Conservation (phyloP, 2,113 vertebrate genomes). For the Pelusios castaneus region DNA sequence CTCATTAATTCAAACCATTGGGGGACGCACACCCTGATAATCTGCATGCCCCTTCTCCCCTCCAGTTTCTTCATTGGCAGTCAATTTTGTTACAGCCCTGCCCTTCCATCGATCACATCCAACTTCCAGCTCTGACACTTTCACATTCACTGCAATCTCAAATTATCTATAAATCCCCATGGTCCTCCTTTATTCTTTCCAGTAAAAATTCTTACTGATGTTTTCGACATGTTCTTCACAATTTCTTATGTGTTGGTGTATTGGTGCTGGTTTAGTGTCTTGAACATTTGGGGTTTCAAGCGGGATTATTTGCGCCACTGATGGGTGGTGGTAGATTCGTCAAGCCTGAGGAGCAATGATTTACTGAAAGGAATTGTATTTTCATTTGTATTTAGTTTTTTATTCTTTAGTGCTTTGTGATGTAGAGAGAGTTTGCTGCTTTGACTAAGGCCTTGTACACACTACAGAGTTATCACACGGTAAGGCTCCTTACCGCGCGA, state of each 20-base stretch:
- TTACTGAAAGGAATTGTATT: neutral
- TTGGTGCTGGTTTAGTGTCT: neutral
- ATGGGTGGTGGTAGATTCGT: neutral
- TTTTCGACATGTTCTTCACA: constrained; percentile 23
- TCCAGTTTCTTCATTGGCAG: neutral
- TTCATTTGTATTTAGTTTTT: neutral
- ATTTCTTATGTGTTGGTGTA: neutral
- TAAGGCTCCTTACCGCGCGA: too few relatives aligned
- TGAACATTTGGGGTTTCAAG: neutral
- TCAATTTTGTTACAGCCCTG: neutral
- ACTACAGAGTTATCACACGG: too few relatives aligned
- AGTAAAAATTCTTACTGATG: neutral
- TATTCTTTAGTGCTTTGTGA: neutral
- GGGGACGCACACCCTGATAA: neutral
- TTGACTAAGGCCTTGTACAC: too few relatives aligned
- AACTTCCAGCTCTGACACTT: neutral
- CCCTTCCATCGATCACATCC: constrained; percentile 3
- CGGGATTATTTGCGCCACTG: neutral
- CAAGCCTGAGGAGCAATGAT: neutral
- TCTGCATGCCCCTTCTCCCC: neutral
- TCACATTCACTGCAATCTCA: neutral
- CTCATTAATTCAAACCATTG: constrained; percentile 22
- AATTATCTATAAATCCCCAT: neutral
- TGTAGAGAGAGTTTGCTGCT: neutral
- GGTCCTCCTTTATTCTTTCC: neutral